Base-by-base conservation (phyloP, 2,113 vertebrate genomes). In the Naja naja region DNA sequence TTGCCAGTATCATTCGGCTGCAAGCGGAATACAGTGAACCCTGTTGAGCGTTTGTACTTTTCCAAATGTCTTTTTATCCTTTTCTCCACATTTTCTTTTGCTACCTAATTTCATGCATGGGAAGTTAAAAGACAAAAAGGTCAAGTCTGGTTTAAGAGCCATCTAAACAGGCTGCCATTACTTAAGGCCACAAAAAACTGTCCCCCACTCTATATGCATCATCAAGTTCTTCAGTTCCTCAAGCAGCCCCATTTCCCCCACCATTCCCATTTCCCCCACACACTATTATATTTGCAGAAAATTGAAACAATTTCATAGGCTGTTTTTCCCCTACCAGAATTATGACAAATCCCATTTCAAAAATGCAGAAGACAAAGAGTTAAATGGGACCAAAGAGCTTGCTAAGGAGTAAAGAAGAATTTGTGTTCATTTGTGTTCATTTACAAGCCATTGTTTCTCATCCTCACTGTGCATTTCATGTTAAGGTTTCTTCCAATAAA, bases 61-160 rank as follows among this genome's bases (percentile, higher is more conserved):
- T 94, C 94, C 90, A 90, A 47, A 95, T 97, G 95, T 56, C 25
- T 89, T 97, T 97, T 94, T 95, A 92, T 94, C 95, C 96, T 95
- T 95, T 96, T 95, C 95, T 95, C 94, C 94, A 9, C 93, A 95
- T 97, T 97, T 97, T 96, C 94, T 96, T 97, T 97, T 95, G 6
- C 89, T 87, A 96, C 95, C 95, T 95, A 94, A 94, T 87, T 92
- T 93, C 94, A 94, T 85, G 93, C 95, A 94, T 86, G 95, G 93
- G 91, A 94, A 90, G 94, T 88, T 94, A 96, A 96, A 95, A 96
- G 94, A 96, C 95, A 94, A 96, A 60, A 97, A 96, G 93, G 92
- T 92, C 95, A 94, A 94, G 90, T 91, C 34, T 14, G n/a, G 85
- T 90, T 93, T 91, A 54, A 52, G 89, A 49, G 87, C 34, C 85